Evolutionary conservation across 1,140 invertebrate genomes (phyloP), one percentile per base, ranked within the genome.

Genomic region (Steinernema feltiae): DNA sequence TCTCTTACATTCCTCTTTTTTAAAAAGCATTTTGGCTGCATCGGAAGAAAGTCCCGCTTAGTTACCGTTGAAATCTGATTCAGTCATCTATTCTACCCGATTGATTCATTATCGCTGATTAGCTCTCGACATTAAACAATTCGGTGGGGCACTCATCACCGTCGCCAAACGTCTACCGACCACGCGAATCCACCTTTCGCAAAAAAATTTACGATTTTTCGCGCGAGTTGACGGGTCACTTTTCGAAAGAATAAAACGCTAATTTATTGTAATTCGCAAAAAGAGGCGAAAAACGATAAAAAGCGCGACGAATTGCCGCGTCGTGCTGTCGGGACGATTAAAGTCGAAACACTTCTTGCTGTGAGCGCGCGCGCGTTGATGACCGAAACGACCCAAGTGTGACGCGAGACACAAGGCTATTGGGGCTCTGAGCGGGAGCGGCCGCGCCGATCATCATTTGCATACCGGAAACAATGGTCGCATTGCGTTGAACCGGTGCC

Each of bases 171-270:
- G 7, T 15, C 53, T 63, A 3, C 24, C 24, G 24, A 7, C 24
- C 53, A 41, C 35, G 7, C 18, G 7, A 7, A 7, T 63, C 15
- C 24, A 7, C 24, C 12, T 21, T 63, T 63, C 24, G 7, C 2
- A 7, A 63, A 63, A 63, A 63, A 63, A 63, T 63, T 63, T 63
- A 63, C 53, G 53, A 41, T 41, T 41, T 41, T 41, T 41, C 18
- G 35, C 35, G 35, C 35, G 35, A 63, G 53, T 63, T 63, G 53
- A 63, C 53, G 53, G 53, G 53, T 63, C 53, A 63, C 53, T 63
- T 63, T 63, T 63, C 53, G 53, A 63, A 63, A 63, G 53, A 63
- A 63, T 63, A 63, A 63, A 63, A 63, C 53, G 53, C 53, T 63
- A 63, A 63, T 63, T 63, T 63, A 63, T 63, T 63, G 53, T 63